phyloP scores from a whole-genome alignment of 2,888 invertebrate species.

The Andrena fulva region DNA sequence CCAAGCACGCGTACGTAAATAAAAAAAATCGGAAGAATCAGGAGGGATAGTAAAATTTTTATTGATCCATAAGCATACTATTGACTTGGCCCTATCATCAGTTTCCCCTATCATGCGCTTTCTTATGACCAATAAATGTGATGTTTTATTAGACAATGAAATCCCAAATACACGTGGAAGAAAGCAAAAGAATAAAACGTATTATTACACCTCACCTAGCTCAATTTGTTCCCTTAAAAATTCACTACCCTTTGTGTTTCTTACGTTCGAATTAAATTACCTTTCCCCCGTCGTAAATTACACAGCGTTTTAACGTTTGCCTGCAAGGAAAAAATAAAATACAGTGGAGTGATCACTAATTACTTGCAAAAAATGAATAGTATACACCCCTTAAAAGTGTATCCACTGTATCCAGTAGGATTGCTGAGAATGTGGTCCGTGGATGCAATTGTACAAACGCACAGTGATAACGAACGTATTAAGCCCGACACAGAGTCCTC shows the following conservation, averaged over 20 bases:
- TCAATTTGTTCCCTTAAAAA: background rate
- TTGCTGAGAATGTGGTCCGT: too few relatives aligned
- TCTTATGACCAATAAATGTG: background rate
- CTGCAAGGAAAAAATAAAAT: too few relatives aligned
- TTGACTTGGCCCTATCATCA: background rate
- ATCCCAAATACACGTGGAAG: background rate
- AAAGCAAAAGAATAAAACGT: background rate
- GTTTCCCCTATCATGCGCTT: background rate
- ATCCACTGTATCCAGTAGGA: too few relatives aligned
- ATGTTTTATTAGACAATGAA: background rate
- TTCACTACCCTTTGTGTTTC: background rate
- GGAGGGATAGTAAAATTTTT: background rate
- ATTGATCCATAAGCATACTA: background rate
- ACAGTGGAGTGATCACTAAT: too few relatives aligned
- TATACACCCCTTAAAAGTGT: too few relatives aligned
- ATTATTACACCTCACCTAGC: background rate
- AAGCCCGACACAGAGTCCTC: too few relatives aligned
- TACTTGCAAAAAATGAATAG: too few relatives aligned
- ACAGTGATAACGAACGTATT: too few relatives aligned
- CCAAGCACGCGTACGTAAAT: constrained; percentile 13
- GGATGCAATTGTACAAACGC: too few relatives aligned
- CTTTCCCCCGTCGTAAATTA: background rate
- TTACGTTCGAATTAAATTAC: background rate
- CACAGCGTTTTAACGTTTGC: background rate
- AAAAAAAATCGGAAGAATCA: constrained; percentile 15